These are phyloP conservation scores for Berghia stephanieae DNA, from an alignment of 1,140 invertebrate genomes.

Conservation along the genomic window DNA sequence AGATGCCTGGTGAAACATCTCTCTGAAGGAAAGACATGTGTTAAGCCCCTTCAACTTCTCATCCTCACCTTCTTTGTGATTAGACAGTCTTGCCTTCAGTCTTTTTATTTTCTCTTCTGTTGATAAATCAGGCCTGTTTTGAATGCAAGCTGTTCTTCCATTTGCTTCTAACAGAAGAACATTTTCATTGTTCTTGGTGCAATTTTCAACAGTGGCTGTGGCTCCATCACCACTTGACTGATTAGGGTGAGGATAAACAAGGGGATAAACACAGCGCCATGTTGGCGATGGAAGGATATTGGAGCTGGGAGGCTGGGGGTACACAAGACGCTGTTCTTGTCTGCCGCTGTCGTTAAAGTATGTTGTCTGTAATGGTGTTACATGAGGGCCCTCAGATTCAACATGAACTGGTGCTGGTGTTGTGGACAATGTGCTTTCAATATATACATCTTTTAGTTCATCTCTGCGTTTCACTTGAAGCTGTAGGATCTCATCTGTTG, in stretches of 20 bases:
- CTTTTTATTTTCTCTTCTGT: not conserved
- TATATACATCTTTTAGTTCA: not conserved
- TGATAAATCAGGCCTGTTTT: not conserved
- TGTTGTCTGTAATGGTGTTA: not conserved
- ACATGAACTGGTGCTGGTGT: not conserved
- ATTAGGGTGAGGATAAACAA: too few species aligned
- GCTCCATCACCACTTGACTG: too few species aligned
- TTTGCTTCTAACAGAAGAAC: not conserved
- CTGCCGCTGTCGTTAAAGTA: not conserved
- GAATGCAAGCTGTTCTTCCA: not conserved
- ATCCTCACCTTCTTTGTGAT: too few species aligned
- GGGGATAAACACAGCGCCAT: too few species aligned
- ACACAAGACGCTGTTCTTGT: not conserved
- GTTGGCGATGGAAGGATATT: not conserved
- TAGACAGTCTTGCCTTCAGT: too few species aligned
- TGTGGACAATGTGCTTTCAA: not conserved
- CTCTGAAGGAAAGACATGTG: not conserved
- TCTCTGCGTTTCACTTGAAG: conserved; percentile 12
- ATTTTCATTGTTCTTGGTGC: too few species aligned
- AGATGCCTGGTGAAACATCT: not conserved
- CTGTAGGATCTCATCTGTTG: conserved; percentile 21
- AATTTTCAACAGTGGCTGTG: too few species aligned
- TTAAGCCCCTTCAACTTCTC: not conserved
- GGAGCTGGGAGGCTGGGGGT: not conserved
- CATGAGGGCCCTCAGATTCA: not conserved